Conservation (phyloP, 2,113 vertebrate genomes). For the Neolamprologus falcicula region DNA sequence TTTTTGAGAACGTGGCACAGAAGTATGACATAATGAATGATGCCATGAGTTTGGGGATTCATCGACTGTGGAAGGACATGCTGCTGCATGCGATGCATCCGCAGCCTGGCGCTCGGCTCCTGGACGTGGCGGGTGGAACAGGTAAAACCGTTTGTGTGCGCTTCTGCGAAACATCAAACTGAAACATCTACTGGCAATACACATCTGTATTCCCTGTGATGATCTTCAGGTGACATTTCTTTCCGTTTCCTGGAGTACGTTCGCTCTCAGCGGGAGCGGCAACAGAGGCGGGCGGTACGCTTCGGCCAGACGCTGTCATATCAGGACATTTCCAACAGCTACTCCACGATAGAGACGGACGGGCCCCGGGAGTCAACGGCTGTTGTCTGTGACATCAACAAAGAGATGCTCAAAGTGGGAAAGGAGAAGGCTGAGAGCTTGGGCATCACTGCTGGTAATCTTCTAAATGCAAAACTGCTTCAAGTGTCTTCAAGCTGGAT, state of each 20-base stretch:
- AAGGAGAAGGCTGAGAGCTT: conserved; percentile 73
- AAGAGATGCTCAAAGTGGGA: conserved; percentile 92
- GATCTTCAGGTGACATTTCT: conserved; percentile 84
- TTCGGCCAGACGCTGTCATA: conserved; percentile 79
- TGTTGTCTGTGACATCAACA: conserved; percentile 94
- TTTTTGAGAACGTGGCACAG: conserved; percentile 91
- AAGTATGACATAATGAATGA: conserved; percentile 98
- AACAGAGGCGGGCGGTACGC: conserved; percentile 46
- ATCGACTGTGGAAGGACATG: conserved; percentile 91
- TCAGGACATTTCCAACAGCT: conserved; percentile 78
- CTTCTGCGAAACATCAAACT: neutral
- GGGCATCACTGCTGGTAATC: conserved; percentile 75
- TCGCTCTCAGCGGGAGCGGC: conserved; percentile 57
- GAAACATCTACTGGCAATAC: rapidly evolving
- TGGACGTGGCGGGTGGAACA: conserved; percentile 94
- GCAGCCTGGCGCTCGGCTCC: conserved; percentile 78
- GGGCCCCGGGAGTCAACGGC: conserved; percentile 62
- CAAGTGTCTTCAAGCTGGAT: neutral
- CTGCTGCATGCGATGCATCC: conserved; percentile 86
- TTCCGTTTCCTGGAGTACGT: conserved; percentile 90
- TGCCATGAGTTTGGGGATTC: conserved; percentile 91
- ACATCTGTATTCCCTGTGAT: neutral
- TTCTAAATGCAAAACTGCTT: neutral
- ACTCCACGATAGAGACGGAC: conserved; percentile 44
- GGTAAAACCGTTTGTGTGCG: conserved; percentile 61